Conservation (phyloP, 1,140 invertebrate genomes). For the Drosophila bocqueti region DNA sequence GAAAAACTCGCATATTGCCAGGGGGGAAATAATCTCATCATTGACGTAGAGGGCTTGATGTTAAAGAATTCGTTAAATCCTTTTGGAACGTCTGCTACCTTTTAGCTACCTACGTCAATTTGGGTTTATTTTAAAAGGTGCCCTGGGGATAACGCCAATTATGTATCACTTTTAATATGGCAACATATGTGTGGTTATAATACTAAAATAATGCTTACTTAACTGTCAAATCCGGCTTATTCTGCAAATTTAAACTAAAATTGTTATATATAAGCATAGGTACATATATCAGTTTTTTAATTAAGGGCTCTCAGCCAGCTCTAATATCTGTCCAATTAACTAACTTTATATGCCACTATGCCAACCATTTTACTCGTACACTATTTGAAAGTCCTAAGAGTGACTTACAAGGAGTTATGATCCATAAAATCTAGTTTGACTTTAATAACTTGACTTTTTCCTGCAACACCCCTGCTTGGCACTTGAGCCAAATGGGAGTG, state of each 20-base stretch:
- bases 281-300: not conserved
- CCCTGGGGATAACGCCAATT: not conserved
- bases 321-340: not conserved
- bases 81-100: not conserved
- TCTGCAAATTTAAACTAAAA: not conserved
- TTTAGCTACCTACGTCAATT: not conserved
- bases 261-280: not conserved
- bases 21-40: slow-evolving; percentile 18
- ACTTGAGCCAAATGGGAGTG: slow-evolving; percentile 2
- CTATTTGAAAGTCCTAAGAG: not conserved
- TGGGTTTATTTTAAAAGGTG: not conserved
- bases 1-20: slow-evolving; percentile 22
- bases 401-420: slow-evolving; percentile 1
- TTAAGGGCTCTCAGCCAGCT: not conserved
- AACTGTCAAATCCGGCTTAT: not conserved
- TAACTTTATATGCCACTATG: not conserved
- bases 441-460: slow-evolving; percentile 15
- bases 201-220: not conserved
- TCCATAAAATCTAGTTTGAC: slow-evolving; percentile 8
- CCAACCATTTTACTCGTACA: not conserved
- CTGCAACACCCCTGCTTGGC: not conserved
- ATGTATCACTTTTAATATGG: not conserved
- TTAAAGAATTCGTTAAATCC: slow-evolving; percentile 1
- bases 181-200: slow-evolving; percentile 12
- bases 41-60: not conserved